Conservation (phyloP, 64 coral and sea anemone species). For the Pachyseris speciosa region DNA sequence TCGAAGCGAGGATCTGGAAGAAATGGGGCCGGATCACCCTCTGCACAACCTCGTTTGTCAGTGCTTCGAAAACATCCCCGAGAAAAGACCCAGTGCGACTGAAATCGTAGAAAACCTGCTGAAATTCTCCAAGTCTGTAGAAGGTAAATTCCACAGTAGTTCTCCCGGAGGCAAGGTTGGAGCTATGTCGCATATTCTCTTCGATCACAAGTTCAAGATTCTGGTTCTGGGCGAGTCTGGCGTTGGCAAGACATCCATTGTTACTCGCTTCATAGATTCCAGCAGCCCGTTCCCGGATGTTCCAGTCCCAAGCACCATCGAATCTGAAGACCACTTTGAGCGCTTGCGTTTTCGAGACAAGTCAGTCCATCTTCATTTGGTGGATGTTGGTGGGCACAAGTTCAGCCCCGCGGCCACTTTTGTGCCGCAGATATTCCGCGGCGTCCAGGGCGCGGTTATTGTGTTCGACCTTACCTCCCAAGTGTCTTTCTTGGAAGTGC, state of each 20-base stretch:
- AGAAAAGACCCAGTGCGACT: conserved; percentile 32
- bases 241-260: conserved; percentile 69
- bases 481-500: conserved; percentile 57
- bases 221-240: conserved; percentile 45
- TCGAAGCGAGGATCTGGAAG: conserved; percentile 55
- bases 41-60: conserved; percentile 38
- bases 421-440: conserved; percentile 71
- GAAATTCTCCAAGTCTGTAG: background rate
- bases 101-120: conserved; percentile 5
- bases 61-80: conserved; percentile 58
- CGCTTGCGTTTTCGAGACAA: conserved; percentile 68
- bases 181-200: background rate
- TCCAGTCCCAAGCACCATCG: background rate
- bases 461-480: conserved; percentile 71
- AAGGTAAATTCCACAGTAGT: background rate
- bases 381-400: conserved; percentile 68
- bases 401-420: conserved; percentile 1
- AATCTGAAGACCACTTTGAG: conserved; percentile 73
- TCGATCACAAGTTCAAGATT: conserved; percentile 71
- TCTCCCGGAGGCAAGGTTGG: background rate
- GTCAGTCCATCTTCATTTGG: conserved; percentile 80
- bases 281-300: background rate
- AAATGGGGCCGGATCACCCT: conserved; percentile 65
- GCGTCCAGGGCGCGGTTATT: conserved; percentile 58
- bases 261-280: conserved; percentile 46